phyloP scores from a whole-genome alignment of 1,140 invertebrate genomes.

The Drosophila neocordata region DNA sequence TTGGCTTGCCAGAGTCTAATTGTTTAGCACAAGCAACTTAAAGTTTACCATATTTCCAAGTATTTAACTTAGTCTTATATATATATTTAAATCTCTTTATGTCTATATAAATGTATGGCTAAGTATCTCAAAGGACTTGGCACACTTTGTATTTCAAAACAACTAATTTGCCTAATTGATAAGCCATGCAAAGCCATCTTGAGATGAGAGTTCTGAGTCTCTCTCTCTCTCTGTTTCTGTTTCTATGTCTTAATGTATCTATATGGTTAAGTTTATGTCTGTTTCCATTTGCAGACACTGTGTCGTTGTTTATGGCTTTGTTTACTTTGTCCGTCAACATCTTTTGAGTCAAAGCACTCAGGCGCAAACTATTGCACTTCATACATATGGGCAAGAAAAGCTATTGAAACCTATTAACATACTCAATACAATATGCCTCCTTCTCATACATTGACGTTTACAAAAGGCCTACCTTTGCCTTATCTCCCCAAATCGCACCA shows the following conservation, averaged over 20 bases:
- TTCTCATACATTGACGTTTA: not conserved
- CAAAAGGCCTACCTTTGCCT: not conserved
- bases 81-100: slow-evolving; percentile 30
- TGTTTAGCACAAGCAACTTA: not conserved
- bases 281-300: slow-evolving; percentile 50
- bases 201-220: slow-evolving; percentile 21
- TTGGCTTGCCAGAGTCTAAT: slow-evolving; percentile 54
- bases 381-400: slow-evolving; percentile 15
- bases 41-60: slow-evolving; percentile 61
- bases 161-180: slow-evolving; percentile 79
- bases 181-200: slow-evolving; percentile 64
- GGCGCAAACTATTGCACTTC: slow-evolving; percentile 63
- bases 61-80: slow-evolving; percentile 26
- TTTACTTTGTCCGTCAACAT: slow-evolving; percentile 68
- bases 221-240: slow-evolving; percentile 13
- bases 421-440: slow-evolving; percentile 1
- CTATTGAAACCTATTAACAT: not conserved
- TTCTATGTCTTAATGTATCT: slow-evolving; percentile 16
- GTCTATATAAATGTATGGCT: slow-evolving; percentile 38
- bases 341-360: slow-evolving; percentile 63
- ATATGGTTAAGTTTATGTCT: not conserved
- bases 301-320: slow-evolving; percentile 33
- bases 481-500: not conserved
- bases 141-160: slow-evolving; percentile 34
- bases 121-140: slow-evolving; percentile 30